Evolutionary conservation across 2,113 vertebrate species (phyloP).

Genomic region (Ochotona princeps): DNA sequence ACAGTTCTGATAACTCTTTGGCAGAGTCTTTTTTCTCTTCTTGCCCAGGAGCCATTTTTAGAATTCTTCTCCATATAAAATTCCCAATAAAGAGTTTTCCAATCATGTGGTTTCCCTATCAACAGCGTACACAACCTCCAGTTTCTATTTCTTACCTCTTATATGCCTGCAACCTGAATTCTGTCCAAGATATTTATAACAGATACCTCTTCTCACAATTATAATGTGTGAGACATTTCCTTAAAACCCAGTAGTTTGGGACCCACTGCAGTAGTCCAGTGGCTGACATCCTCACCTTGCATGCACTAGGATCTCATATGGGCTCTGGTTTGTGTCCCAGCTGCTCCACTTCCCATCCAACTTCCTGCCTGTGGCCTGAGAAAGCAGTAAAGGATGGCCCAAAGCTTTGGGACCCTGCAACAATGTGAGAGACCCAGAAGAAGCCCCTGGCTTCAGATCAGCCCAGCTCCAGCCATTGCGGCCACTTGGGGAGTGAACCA

Average conservation of each 20-base stretch:
- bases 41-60: not conserved
- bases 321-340: too few species aligned
- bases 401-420: too few species aligned
- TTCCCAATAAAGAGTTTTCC: not conserved
- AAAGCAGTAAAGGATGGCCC: too few species aligned
- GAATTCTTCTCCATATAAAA: not conserved
- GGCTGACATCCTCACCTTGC: too few species aligned
- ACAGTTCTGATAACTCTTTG: not conserved
- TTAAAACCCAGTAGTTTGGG: not conserved
- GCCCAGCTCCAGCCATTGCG: too few species aligned
- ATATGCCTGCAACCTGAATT: not conserved
- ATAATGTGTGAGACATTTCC: not conserved
- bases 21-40: constrained; percentile 45
- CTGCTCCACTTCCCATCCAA: too few species aligned
- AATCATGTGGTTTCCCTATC: not conserved
- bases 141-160: constrained; percentile 8
- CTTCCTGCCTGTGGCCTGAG: too few species aligned
- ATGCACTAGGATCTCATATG: too few species aligned
- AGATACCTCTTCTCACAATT: constrained; percentile 17
- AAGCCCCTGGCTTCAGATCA: too few species aligned
- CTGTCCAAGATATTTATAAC: not conserved
- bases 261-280: too few species aligned
- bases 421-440: too few species aligned
- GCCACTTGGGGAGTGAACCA: too few species aligned
- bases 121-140: not conserved